Percentiles rank a stretch among this genome's conserved stretches.
phyloP scores from a whole-genome alignment of 2,113 vertebrate species.

The Rostratula benghalensis region DNA sequence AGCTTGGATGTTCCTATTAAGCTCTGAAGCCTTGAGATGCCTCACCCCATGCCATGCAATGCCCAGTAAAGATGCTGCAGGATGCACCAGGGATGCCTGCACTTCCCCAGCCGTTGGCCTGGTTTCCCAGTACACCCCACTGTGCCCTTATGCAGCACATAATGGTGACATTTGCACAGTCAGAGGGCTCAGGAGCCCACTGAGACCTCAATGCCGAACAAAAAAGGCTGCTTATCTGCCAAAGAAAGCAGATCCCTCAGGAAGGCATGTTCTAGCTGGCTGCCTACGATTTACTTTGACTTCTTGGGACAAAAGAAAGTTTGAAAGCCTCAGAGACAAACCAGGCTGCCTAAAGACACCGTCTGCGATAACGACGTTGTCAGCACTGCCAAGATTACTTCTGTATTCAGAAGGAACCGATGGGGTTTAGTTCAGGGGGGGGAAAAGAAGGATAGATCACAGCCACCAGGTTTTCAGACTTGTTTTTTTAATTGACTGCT shows the following conservation, averaged over 20 bases:
- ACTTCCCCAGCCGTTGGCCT: background rate
- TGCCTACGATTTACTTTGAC: background rate
- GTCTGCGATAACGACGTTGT: background rate
- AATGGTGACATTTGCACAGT: background rate
- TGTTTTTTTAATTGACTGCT: constrained; percentile 31
- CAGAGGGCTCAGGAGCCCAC: background rate
- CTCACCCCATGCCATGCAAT: accelerated
- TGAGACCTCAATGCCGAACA: background rate
- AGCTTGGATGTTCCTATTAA: background rate
- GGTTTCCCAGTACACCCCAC: background rate
- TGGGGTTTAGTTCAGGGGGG: background rate
- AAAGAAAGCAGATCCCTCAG: background rate
- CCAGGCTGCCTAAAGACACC: background rate
- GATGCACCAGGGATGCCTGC: background rate
- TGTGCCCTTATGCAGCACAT: accelerated
- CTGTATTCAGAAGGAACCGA: background rate
- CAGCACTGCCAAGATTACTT: background rate
- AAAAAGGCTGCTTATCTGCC: background rate
- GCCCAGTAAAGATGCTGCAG: background rate
- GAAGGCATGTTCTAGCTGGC: background rate
- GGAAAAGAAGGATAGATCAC: background rate
- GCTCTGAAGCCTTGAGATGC: background rate
- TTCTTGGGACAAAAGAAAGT: constrained; percentile 52
- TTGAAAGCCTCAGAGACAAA: constrained; percentile 36
- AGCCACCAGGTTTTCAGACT: background rate